Conservation (phyloP, 2,888 invertebrate species). For the Alentia gelatinosa region DNA sequence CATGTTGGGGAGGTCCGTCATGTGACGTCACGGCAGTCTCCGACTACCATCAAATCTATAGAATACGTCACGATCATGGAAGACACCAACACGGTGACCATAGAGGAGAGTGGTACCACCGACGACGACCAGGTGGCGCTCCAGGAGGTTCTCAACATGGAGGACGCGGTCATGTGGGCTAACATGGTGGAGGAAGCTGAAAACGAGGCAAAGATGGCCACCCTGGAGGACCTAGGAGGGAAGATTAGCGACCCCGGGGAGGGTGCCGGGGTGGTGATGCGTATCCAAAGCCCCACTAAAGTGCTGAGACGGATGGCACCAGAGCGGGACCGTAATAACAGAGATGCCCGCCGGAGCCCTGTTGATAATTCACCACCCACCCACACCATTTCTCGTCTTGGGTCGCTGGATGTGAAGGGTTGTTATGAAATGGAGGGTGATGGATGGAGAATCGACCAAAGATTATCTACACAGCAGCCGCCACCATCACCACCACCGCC, state of each 20-base stretch:
- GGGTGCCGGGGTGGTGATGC: constrained; percentile 11
- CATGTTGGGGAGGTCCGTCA: background rate
- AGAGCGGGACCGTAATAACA: background rate
- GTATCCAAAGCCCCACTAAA: constrained; percentile 41
- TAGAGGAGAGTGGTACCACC: background rate
- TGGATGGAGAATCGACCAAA: constrained; percentile 29
- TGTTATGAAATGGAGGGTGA: background rate
- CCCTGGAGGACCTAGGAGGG: background rate
- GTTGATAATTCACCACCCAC: background rate
- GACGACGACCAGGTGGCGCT: background rate
- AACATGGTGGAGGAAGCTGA: background rate
- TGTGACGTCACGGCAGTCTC: background rate
- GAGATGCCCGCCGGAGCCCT: background rate
- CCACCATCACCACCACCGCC: background rate
- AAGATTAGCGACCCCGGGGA: background rate
- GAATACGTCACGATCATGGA: constrained; percentile 40
- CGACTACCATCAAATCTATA: background rate
- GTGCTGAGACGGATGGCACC: background rate
- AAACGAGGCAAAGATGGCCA: background rate
- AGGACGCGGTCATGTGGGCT: background rate
- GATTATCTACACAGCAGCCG: background rate
- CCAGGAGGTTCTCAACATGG: background rate
- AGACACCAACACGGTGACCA: constrained; percentile 32
- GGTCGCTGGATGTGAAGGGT: background rate
- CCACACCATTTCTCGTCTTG: background rate